phyloP scores from a whole-genome alignment of 2,888 invertebrate genomes.

The Xestia c-nigrum region DNA sequence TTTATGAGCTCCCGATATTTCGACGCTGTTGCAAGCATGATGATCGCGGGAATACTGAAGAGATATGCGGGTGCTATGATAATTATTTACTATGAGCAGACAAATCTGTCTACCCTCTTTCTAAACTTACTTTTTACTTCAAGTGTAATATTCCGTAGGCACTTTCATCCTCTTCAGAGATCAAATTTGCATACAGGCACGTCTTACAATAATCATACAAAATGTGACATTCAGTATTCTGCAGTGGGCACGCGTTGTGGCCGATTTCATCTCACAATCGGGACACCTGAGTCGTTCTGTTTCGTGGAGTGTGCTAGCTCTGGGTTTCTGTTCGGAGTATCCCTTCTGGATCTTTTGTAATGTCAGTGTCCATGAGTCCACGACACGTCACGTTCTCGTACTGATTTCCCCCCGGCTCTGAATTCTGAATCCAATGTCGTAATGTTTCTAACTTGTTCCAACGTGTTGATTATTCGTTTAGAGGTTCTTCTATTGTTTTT shows the following conservation, averaged over 20 bases:
- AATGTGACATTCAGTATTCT: background rate
- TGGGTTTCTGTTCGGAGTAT: constrained; percentile 1
- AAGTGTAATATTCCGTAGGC: background rate
- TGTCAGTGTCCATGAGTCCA: constrained; percentile 13
- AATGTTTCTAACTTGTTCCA: constrained; percentile 56
- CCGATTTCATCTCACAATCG: background rate
- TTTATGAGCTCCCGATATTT: no score
- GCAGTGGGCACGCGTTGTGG: background rate
- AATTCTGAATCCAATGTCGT: constrained; percentile 68
- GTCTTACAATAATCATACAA: background rate
- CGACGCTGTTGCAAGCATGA: no score
- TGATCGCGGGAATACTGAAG: no score
- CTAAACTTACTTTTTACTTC: no score
- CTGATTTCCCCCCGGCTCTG: constrained; percentile 66
- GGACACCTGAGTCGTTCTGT: background rate
- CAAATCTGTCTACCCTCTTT: no score
- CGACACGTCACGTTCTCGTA: constrained; percentile 55
- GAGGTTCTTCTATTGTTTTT: constrained; percentile 53
- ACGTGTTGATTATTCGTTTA: constrained; percentile 63
- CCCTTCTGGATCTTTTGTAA: constrained; percentile 23
- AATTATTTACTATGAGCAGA: no score
- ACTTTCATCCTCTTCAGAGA: background rate
- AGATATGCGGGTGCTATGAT: no score
- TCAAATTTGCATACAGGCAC: background rate
- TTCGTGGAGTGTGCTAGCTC: no score